Evolutionary conservation across 2,113 vertebrate genomes (phyloP), one percentile per base, ranked within the genome.

Genomic region (Anoplopoma fimbria): DNA sequence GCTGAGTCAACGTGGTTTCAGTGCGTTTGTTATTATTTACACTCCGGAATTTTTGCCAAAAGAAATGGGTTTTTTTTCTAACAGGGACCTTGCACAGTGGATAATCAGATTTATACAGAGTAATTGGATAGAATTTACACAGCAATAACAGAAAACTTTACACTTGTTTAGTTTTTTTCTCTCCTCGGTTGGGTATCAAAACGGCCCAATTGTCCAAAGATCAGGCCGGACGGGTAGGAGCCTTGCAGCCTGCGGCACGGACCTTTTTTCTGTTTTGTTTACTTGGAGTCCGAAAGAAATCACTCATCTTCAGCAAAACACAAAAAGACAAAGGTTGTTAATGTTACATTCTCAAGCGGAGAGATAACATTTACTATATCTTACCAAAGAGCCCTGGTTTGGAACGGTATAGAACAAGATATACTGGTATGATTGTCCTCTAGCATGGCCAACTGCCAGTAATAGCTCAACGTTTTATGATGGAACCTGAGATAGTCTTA

Each of bases 391-490:
- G 47, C 27, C 15, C 34, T 42, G 58, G 25, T 72, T 64, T 72
- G 12, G 14, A 9, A 10, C 9, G 3, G 49, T 12, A 12, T 53
- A 3, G 21, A 4, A 47, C 19, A 6, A 53, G 51, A 53, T 53
- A 25, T n/a, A 53, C 51, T 9, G 17, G 27, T 51, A 25, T 25
- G 51, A 79, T 76, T n/a, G n/a, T 61, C 13, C n/a, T 64, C 4
- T n/a, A 57, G 34, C 14, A 19, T 71, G 72, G 69, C 38, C n/a
- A 12, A 53, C 51, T 67, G 79, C 51, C 67, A 69, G 29, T 49
- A 68, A 79, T 63, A 4, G 38, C 71, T 57, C 19, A 23, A 40
- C 7, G 61, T 23, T 29, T 79, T 40, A 23, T 29, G 25, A 57
- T 62, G 69, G 34, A 75, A 81, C 68, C 47, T 73, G 23, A 49